Evolutionary conservation across 1,140 invertebrate genomes (phyloP).

Genomic region (Orchesella cincta): DNA sequence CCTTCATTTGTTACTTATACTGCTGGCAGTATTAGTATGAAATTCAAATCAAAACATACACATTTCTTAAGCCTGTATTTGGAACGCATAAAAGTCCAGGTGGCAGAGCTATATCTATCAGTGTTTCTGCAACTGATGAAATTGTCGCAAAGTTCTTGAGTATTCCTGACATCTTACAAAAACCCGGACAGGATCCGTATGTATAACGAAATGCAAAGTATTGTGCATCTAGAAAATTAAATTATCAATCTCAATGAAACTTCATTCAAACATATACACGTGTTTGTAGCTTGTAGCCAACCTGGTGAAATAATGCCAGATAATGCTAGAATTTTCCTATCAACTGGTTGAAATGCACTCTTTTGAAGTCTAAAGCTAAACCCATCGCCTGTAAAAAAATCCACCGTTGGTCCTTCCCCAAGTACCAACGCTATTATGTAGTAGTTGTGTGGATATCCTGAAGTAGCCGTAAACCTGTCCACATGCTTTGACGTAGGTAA

Average conservation of each 20-base stretch:
- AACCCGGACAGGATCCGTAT: background rate
- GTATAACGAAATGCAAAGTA: background rate
- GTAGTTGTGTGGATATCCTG: background rate
- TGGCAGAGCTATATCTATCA: background rate
- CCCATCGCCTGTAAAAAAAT: background rate
- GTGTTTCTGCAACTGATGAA: background rate
- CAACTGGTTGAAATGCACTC: background rate
- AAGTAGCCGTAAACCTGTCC: background rate
- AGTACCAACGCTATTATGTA: background rate
- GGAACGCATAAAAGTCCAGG: background rate
- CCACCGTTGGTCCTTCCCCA: background rate
- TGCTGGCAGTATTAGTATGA: background rate
- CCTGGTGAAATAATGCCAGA: background rate
- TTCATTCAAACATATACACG: no score
- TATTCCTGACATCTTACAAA: background rate
- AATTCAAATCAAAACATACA: background rate
- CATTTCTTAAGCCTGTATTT: background rate
- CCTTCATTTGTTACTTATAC: background rate
- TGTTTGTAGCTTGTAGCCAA: no score
- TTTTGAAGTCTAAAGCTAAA: background rate
- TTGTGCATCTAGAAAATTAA: background rate
- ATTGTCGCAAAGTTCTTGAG: background rate
- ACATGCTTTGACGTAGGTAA: background rate
- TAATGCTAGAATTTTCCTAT: background rate
- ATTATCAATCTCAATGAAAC: no score